These are phyloP conservation scores for Rhingia rostrata DNA, from an alignment of 2,888 invertebrate species.

Conservation along the genomic window DNA sequence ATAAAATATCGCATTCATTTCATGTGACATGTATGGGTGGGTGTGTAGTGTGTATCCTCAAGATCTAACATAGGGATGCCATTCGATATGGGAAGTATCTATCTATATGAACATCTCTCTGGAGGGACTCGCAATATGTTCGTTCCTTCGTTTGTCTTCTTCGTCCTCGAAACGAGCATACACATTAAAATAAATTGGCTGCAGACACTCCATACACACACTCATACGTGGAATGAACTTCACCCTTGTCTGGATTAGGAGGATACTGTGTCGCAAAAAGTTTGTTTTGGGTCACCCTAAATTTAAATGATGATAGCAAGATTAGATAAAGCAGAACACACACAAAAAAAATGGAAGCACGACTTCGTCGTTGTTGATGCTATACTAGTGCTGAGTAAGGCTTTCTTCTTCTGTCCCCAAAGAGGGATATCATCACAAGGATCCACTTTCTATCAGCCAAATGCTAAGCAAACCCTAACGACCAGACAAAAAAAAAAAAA, in stretches of 20 bases:
- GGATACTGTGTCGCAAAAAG: slow-evolving; percentile 47
- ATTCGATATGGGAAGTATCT: slow-evolving; percentile 4
- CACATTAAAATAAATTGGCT: slow-evolving; percentile 69
- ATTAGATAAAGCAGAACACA: slow-evolving; percentile 42
- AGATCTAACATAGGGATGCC: slow-evolving; percentile 40
- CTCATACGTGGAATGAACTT: slow-evolving; percentile 49
- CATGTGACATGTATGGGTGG: too few species aligned
- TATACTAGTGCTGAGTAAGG: slow-evolving; percentile 1
- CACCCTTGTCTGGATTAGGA: slow-evolving; percentile 60
- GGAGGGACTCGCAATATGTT: not conserved
- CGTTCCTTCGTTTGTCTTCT: slow-evolving; percentile 7
- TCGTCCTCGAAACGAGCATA: slow-evolving; percentile 29
- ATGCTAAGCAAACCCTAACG: slow-evolving; percentile 34
- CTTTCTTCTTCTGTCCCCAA: slow-evolving; percentile 1
- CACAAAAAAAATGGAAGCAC: not conserved
- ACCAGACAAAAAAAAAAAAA: not conserved
- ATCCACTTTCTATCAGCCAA: slow-evolving; percentile 19
- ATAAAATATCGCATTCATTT: slow-evolving; percentile 54
- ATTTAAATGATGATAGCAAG: slow-evolving; percentile 68
- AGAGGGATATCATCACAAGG: slow-evolving; percentile 26
- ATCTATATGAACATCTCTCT: not conserved
- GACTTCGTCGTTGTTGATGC: not conserved
- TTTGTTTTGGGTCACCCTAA: slow-evolving; percentile 64
- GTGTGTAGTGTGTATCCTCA: too few species aligned
- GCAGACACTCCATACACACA: slow-evolving; percentile 54